Conservation (phyloP, 2,797 vertebrate genomes). For the Propithecus deckenii region DNA sequence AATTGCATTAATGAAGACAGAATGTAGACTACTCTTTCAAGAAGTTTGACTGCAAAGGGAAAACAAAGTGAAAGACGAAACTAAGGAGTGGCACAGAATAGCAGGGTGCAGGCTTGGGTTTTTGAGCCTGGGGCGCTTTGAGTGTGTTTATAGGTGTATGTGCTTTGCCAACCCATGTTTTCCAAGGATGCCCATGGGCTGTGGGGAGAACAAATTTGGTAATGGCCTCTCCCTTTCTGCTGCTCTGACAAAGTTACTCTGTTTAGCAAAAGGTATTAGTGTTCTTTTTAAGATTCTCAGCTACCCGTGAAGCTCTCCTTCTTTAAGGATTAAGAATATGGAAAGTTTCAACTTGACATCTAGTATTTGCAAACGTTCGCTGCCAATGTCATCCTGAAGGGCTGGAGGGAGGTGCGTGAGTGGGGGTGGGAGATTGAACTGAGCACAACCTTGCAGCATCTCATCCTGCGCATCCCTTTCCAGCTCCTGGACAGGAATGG, state of each 20-base stretch:
- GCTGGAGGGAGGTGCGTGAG: background rate
- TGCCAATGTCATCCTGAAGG: conserved; percentile 3
- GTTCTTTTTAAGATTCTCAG: conserved; percentile 61
- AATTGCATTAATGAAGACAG: background rate
- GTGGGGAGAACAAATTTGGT: conserved; percentile 47
- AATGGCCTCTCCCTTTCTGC: conserved; percentile 69
- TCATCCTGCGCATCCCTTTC: background rate
- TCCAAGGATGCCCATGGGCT: background rate
- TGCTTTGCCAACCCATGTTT: conserved; percentile 52
- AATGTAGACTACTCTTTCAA: background rate
- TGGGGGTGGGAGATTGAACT: background rate
- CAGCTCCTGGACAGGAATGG: background rate
- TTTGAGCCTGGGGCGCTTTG: conserved; percentile 7
- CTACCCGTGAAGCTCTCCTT: conserved; percentile 33
- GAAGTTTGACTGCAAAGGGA: background rate
- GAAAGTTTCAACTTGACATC: background rate
- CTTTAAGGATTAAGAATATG: conserved; percentile 55
- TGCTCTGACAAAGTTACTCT: conserved; percentile 45
- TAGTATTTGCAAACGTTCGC: conserved; percentile 31
- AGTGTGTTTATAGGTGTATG: background rate
- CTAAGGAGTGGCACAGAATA: conserved; percentile 36
- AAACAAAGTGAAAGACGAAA: conserved; percentile 38
- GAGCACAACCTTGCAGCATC: background rate
- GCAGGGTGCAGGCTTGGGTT: conserved; percentile 41
- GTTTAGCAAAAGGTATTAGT: conserved; percentile 53